Evolutionary conservation across 2,888 invertebrate genomes (phyloP), one percentile per base, ranked within the genome.

Genomic region (Pheosia gnoma): DNA sequence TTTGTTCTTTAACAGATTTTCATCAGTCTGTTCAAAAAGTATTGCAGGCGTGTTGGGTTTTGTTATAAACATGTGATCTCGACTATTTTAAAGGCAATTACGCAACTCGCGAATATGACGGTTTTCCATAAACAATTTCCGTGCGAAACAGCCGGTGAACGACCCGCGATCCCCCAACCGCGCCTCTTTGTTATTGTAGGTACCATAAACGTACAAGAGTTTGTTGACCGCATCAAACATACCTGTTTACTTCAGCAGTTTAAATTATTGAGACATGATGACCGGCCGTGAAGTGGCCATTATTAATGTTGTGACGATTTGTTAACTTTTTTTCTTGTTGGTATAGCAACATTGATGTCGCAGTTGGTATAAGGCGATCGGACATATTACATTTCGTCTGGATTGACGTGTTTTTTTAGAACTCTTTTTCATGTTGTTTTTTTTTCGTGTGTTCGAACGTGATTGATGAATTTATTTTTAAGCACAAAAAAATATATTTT

Each of bases 51-150:
- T 25, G 25, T 25, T 25, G 25, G 25, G 25, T 25, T 25, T 25
- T 25, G 25, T 25, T 25, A 38, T 38, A 38, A 38, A 38, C 39
- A 7, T 13, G 39, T n/a, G 8, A 55, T 55, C 1, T 55, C 1
- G 39, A 39, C 39, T 39, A 55, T 55, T 55, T 55, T 55, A 55
- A 55, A 13, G 39, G 7, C 38, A 55, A 75, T 72, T 71, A 66
- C 72, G 76, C 75, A 75, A 70, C 76, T 51, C 11, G 55, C 39
- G 39, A 39, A 39, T 63, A 71, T 61, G 75, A 70, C 66, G 73
- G 66, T 62, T 74, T 76, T 77, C 67, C 76, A 73, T 77, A 77
- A 76, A 77, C 77, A 74, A 74, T 77, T 74, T 73, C 63, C 76
- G 73, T 62, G 66, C 69, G 74, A 70, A 78, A 71, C 54, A 68